Evolutionary conservation across 2,113 vertebrate genomes (phyloP).

Genomic region (Nyctereutes procyonoides): DNA sequence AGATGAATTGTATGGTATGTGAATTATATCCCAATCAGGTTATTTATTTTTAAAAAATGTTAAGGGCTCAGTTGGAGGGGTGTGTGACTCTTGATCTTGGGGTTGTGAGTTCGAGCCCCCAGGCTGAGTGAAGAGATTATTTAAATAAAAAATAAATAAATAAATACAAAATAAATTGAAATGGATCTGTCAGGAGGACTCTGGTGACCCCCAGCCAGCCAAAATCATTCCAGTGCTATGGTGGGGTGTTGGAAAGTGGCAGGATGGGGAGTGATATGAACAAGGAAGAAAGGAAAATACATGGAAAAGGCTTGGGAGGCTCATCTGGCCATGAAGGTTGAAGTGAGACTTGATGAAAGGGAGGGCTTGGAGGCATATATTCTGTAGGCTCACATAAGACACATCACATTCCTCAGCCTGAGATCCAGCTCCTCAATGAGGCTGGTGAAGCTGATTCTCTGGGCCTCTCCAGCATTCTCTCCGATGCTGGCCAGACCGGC

Average conservation of each 20-base stretch:
- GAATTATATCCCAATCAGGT: conserved; percentile 24
- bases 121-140: not conserved
- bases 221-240: not conserved
- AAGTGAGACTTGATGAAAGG: not conserved
- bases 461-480: not conserved
- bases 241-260: not conserved
- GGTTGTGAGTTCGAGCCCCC: not conserved
- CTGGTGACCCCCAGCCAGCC: not conserved
- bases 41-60: not conserved
- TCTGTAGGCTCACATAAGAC: not conserved
- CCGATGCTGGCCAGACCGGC: conserved; percentile 39
- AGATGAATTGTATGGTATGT: not conserved
- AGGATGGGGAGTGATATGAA: not conserved
- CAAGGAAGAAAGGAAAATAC: not conserved
- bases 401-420: not conserved
- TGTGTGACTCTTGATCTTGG: not conserved
- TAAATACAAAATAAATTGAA: not conserved
- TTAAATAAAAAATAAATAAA: not conserved
- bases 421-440: not conserved
- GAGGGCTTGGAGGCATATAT: not conserved
- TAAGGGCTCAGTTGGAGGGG: not conserved
- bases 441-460: not conserved
- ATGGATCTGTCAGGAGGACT: not conserved
- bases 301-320: not conserved
- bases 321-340: not conserved